phyloP scores from a whole-genome alignment of 2,797 vertebrate species.

The Ambastaia sidthimunki region DNA sequence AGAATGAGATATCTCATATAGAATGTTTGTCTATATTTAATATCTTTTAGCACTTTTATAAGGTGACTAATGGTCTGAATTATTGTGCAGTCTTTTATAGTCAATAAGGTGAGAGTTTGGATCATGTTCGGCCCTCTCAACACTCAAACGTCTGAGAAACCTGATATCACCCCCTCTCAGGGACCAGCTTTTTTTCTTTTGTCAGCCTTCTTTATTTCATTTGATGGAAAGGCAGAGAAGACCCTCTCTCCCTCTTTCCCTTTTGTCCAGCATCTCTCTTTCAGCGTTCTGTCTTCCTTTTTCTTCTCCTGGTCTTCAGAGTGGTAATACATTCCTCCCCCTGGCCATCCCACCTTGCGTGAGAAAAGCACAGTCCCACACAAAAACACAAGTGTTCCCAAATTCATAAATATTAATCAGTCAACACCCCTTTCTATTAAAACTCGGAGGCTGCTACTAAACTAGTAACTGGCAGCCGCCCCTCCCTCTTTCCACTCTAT shows the following conservation, averaged over 20 bases:
- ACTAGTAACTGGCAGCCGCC: constrained; percentile 56
- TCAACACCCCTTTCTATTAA: constrained; percentile 68
- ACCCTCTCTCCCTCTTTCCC: constrained; percentile 42
- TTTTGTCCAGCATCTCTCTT: constrained; percentile 62
- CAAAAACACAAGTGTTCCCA: constrained; percentile 70
- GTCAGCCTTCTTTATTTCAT: constrained; percentile 57
- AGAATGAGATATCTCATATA: too few species aligned
- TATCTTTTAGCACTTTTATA: constrained; percentile 28
- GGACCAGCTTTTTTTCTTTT: constrained; percentile 57
- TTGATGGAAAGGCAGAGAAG: constrained; percentile 59
- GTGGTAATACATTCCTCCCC: constrained; percentile 62
- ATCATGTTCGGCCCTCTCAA: constrained; percentile 58
- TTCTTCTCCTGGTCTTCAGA: constrained; percentile 61
- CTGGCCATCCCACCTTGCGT: constrained; percentile 62
- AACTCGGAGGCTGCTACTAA: constrained; percentile 58
- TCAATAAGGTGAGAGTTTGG: constrained; percentile 54
- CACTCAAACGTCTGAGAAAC: constrained; percentile 55
- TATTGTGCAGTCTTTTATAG: constrained; percentile 51
- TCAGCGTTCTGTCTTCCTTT: constrained; percentile 62
- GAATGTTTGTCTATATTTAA: constrained; percentile 37
- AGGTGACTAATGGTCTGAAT: constrained; percentile 46
- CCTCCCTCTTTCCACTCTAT: constrained; percentile 17
- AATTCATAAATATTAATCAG: constrained; percentile 73
- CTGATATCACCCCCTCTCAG: constrained; percentile 60
- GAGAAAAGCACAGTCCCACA: constrained; percentile 64